These are phyloP conservation scores for Pseudomyrmex gracilis DNA, from an alignment of 1,140 invertebrate genomes.

Conservation along the genomic window DNA sequence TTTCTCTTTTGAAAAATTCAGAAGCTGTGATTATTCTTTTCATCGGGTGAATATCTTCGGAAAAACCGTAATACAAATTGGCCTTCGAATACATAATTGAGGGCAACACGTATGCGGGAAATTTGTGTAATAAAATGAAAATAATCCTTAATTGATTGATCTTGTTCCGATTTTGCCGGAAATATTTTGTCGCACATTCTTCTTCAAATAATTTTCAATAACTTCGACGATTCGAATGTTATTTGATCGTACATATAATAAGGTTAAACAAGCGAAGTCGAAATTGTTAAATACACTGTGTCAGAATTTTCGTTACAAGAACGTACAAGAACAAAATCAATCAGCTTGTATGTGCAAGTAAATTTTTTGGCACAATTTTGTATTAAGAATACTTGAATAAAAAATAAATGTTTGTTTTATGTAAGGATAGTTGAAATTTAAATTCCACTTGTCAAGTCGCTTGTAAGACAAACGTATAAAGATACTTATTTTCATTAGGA, in stretches of 20 bases:
- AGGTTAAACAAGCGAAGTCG: conserved; percentile 42
- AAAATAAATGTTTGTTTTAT: background rate
- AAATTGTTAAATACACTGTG: background rate
- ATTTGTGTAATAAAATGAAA: background rate
- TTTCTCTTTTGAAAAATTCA: conserved; percentile 19
- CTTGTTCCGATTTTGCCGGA: background rate
- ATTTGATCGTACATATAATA: background rate
- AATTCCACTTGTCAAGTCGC: background rate
- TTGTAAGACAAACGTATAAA: conserved; percentile 24
- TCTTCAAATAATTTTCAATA: background rate
- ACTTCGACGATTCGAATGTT: conserved; percentile 17
- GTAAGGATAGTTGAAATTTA: background rate
- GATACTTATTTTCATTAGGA: conserved; percentile 99
- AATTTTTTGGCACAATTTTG: too few species aligned
- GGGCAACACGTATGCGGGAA: background rate
- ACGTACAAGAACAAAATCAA: too few species aligned
- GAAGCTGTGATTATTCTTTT: conserved; percentile 28
- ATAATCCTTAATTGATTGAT: conserved; percentile 59
- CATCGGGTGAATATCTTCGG: conserved; percentile 81
- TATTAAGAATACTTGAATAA: background rate
- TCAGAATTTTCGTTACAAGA: background rate
- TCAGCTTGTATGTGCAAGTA: too few species aligned
- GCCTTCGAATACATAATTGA: conserved; percentile 75
- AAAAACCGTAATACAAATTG: conserved; percentile 81
- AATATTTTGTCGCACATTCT: conserved; percentile 58